Percentiles rank a stretch among this genome's conserved stretches.
Evolutionary conservation across 37 sponge, comb jelly and placozoan species (phyloP).

Genomic region (Amphimedon queenslandica): DNA sequence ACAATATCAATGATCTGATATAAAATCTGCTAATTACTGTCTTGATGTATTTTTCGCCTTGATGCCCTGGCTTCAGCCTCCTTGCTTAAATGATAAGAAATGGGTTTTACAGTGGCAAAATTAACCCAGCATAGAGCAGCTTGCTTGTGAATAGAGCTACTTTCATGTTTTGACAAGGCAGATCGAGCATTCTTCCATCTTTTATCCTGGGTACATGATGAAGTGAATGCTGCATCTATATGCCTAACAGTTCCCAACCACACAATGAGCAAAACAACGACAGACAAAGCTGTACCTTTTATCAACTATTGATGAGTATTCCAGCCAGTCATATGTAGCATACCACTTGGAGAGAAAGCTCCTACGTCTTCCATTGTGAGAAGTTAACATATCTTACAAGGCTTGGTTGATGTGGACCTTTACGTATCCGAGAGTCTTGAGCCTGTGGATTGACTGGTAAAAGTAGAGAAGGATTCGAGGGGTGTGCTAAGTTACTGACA

Average conservation of each 20-base stretch:
- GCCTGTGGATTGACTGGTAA: neutral
- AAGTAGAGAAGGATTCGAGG: neutral
- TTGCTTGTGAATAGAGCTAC: conserved; percentile 16
- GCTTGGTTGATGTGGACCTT: conserved; percentile 11
- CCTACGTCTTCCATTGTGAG: conserved; percentile 1
- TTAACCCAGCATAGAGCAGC: neutral
- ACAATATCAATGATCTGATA: conserved; percentile 20
- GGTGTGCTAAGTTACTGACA: no score
- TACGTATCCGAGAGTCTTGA: conserved; percentile 1
- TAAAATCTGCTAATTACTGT: conserved; percentile 14
- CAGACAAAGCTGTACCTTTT: no score
- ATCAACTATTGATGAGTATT: no score
- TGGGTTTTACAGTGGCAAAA: neutral
- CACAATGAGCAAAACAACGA: no score
- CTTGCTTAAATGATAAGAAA: conserved; percentile 5
- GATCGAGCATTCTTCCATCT: conserved; percentile 15
- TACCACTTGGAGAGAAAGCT: neutral
- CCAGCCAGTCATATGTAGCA: no score
- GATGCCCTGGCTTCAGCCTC: neutral
- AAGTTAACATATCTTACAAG: conserved; percentile 5
- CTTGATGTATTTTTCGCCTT: conserved; percentile 3
- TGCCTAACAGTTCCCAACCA: conserved; percentile 11
- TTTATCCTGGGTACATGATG: conserved; percentile 14
- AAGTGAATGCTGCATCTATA: conserved; percentile 13
- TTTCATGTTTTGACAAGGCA: conserved; percentile 11